Percentiles rank a stretch among this genome's conserved stretches.
These are phyloP conservation scores for Limenitis arthemis DNA, from an alignment of 2,888 invertebrate genomes.

Conservation along the genomic window DNA sequence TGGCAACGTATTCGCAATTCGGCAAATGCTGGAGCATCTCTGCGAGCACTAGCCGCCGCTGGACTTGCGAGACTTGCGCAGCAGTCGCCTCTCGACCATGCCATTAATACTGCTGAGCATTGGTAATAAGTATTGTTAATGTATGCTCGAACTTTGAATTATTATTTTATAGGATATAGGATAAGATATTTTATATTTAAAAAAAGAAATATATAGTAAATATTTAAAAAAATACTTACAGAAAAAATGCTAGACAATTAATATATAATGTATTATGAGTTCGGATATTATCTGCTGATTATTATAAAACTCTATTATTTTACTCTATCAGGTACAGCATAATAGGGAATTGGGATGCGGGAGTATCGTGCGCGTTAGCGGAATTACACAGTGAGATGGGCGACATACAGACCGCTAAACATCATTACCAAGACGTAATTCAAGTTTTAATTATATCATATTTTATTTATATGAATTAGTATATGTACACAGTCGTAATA, in stretches of 20 bases:
- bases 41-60: conserved; percentile 54
- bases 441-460: not conserved
- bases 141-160: not conserved
- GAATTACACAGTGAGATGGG: conserved; percentile 91
- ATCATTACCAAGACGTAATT: conserved; percentile 63
- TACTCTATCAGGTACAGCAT: conserved; percentile 49
- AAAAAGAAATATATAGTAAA: no score
- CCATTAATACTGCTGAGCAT: conserved; percentile 49
- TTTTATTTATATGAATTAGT: no score
- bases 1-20: conserved; percentile 48
- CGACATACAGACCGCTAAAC: conserved; percentile 77
- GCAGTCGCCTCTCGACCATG: conserved; percentile 17
- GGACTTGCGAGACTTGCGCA: conserved; percentile 46
- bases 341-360: conserved; percentile 84
- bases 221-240: no score
- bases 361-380: conserved; percentile 90
- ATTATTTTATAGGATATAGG: no score
- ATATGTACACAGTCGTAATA: no score
- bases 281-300: no score
- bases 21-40: conserved; percentile 46
- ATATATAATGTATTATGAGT: no score
- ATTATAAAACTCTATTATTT: no score
- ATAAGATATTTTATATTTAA: no score
- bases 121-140: conserved; percentile 34
- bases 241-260: no score